Base-by-base conservation (phyloP, 2,888 invertebrate species). In the Crossocerus cetratus region DNA sequence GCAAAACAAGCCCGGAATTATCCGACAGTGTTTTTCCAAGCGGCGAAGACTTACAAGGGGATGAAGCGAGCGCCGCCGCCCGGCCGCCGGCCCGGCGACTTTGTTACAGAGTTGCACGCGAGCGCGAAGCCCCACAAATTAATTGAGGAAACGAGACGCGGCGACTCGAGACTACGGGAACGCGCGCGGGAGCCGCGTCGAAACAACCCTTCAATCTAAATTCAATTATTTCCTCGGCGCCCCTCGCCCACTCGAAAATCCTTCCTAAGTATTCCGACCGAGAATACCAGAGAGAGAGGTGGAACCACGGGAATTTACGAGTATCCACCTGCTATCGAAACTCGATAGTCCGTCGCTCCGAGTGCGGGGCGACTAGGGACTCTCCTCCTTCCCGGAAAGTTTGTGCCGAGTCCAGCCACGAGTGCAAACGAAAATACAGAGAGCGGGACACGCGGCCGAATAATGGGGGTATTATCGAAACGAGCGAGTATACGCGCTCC, bases 201-300 rank as follows among this genome's bases (percentile, higher is more conserved):
- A 79, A 82, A 86, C 84, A 87, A 84, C 86, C 84, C 87, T 85
- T 85, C 86, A 85, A 86, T 88, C 85, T 86, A 88, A 89, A 89
- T 89, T 89, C 88, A 89, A 89, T 89, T 89, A 89, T 89, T 89
- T 85, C 74, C 77, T 65, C 83, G 60, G 57, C 72, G 64, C 44
- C 63, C 67, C 65, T 55, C 64, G 65, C 72, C 32, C 69, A 69
- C 78, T 82, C 64, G 81, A 83, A 84, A 83, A 84, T 80, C 78
- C 80, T 73, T 64, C 69, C 69, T 63, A 65, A 79, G 74, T 61
- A 66, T 64, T 63, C 70, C 22, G 58, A 5, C 22, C n/a, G 57
- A 42, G 45, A 57, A 55, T 60, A 54, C 11, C 53, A 56, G 60
- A 23, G 49, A 23, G 43, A 49, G 56, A 11, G 18, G 8, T 53